Conservation (phyloP, 2,113 vertebrate species). For the Hippoglossus stenolepis region DNA sequence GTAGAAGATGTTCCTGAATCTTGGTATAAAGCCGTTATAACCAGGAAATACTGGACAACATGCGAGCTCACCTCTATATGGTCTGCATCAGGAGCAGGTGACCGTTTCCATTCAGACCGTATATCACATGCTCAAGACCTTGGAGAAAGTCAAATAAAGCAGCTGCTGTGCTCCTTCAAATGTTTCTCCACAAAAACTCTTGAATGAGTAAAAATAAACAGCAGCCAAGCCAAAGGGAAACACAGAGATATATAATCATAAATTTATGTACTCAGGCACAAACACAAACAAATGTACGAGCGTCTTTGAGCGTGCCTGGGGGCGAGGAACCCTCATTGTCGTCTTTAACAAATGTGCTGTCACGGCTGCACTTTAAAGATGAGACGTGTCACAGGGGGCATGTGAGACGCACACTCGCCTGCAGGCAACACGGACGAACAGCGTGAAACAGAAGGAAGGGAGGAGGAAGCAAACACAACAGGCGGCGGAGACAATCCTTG, state of each 20-base stretch:
- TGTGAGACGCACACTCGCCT: constrained; percentile 26
- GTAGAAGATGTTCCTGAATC: constrained; percentile 29
- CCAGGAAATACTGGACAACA: not conserved
- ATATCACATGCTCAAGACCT: not conserved
- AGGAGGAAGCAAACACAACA: constrained; percentile 55
- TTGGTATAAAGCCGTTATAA: constrained; percentile 1
- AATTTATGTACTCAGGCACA: constrained; percentile 13
- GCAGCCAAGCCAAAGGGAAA: not conserved
- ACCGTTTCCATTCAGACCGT: not conserved
- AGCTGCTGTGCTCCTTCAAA: not conserved
- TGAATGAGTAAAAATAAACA: constrained; percentile 11
- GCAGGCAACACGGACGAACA: constrained; percentile 36
- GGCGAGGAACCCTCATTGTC: constrained; percentile 10
- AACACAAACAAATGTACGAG: constrained; percentile 22
- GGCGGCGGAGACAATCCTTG: constrained; percentile 51
- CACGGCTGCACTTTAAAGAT: constrained; percentile 64
- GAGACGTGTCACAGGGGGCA: constrained; percentile 39
- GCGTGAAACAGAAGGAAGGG: constrained; percentile 48
- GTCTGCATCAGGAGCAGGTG: constrained; percentile 8
- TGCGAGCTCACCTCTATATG: not conserved
- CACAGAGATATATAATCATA: not conserved
- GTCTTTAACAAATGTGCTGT: constrained; percentile 48
- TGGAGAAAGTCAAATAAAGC: not conserved
- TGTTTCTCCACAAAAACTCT: not conserved
- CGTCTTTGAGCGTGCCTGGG: constrained; percentile 20